A percentile compares a stretch with the other conserved stretches of the same genome.
These are phyloP conservation scores for Larimichthys polyactis DNA, from an alignment of 2,113 vertebrate species.

Conservation along the genomic window DNA sequence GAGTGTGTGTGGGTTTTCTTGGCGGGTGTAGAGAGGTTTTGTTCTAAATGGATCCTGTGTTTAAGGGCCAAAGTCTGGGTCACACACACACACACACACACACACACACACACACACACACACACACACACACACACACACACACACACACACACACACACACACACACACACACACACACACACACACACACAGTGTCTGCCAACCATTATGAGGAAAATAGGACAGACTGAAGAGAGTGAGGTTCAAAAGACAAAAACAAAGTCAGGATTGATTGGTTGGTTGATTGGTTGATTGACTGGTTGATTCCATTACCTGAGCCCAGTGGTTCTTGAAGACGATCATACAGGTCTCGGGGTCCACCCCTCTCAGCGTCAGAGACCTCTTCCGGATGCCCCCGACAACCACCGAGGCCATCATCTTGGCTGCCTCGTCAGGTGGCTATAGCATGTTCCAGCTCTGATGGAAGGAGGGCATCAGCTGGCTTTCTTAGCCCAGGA, in stretches of 20 bases:
- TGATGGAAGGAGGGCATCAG: slow-evolving; percentile 9
- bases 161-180: slow-evolving; percentile 15
- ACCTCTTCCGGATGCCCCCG: slow-evolving; percentile 83
- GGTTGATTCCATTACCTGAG: slow-evolving; percentile 77
- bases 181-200: slow-evolving; percentile 20
- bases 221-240: slow-evolving; percentile 6
- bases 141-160: slow-evolving; percentile 5
- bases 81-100: slow-evolving; percentile 17
- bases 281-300: not conserved
- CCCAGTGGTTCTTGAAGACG: slow-evolving; percentile 98
- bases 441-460: slow-evolving; percentile 62
- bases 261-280: not conserved
- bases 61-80: slow-evolving; percentile 67
- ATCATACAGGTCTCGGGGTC: slow-evolving; percentile 99
- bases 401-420: slow-evolving; percentile 90
- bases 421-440: slow-evolving; percentile 59
- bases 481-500: slow-evolving; percentile 14
- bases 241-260: too few species aligned
- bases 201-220: slow-evolving; percentile 46
- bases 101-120: slow-evolving; percentile 26
- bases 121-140: slow-evolving; percentile 14
- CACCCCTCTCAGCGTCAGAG: slow-evolving; percentile 89
- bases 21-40: slow-evolving; percentile 32
- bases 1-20: slow-evolving; percentile 45
- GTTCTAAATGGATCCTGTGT: slow-evolving; percentile 68